Conservation (phyloP, 2,888 invertebrate species). For the Phytoseiulus persimilis region DNA sequence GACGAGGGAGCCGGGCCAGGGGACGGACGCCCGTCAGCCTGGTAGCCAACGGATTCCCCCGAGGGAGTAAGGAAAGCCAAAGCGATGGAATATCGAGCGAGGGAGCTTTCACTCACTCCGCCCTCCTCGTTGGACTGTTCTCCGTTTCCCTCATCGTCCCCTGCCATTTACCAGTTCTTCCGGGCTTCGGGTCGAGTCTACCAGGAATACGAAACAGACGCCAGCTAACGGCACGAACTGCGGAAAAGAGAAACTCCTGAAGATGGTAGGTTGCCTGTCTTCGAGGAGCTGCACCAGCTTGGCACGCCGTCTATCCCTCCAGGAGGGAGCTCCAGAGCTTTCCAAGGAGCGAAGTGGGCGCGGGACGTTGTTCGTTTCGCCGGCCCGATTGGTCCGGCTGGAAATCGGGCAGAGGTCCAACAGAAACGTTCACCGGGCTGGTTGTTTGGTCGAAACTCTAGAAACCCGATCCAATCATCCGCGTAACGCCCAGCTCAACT, state of each 20-base stretch:
- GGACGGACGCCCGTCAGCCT: not conserved
- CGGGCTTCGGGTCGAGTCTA: not conserved
- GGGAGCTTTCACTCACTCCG: not conserved
- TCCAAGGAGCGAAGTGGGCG: not conserved
- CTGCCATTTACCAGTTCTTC: not conserved
- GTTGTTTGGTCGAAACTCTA: not conserved
- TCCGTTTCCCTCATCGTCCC: not conserved
- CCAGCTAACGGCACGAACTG: not conserved
- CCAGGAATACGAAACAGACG: not conserved
- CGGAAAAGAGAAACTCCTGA: not conserved
- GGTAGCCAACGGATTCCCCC: not conserved
- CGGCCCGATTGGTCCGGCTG: not conserved
- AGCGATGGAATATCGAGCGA: not conserved
- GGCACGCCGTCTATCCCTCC: not conserved
- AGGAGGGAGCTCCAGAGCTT: not conserved
- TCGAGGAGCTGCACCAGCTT: not conserved
- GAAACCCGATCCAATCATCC: not conserved
- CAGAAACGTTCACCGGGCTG: not conserved
- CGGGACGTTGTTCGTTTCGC: not conserved
- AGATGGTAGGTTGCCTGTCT: not conserved
- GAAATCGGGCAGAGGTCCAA: not conserved
- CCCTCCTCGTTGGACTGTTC: not conserved
- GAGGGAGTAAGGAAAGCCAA: not conserved
- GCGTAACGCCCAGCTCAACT: not conserved
- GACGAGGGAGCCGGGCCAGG: not conserved